phyloP scores from a whole-genome alignment of 1,140 invertebrate species.

The Pomacea maculata region DNA sequence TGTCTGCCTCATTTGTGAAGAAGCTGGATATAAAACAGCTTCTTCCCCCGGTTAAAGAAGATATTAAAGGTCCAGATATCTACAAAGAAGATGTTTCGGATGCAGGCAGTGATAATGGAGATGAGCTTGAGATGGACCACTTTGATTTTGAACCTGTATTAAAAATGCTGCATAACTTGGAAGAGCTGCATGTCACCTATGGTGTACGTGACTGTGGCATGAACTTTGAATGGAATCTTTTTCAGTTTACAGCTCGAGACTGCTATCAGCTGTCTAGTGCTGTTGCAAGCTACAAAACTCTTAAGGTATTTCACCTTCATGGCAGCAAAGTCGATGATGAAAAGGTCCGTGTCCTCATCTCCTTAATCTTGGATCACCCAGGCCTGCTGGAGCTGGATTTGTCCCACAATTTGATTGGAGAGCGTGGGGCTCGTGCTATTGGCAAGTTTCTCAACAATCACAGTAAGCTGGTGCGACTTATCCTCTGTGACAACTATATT shows the following conservation, averaged over 20 bases:
- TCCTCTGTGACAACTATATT: constrained; percentile 64
- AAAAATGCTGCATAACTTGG: constrained; percentile 55
- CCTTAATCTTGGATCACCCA: constrained; percentile 63
- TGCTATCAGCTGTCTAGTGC: constrained; percentile 63
- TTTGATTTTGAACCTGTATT: constrained; percentile 64
- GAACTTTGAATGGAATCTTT: constrained; percentile 68
- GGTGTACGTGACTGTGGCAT: constrained; percentile 66
- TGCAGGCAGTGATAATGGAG: constrained; percentile 59
- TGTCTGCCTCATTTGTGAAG: constrained; percentile 61
- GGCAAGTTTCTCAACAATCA: constrained; percentile 66
- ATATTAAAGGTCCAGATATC: constrained; percentile 60
- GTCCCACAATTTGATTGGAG: constrained; percentile 64
- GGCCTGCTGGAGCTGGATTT: constrained; percentile 60
- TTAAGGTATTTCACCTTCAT: constrained; percentile 59
- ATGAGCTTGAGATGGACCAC: constrained; percentile 64
- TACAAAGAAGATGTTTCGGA: constrained; percentile 62
- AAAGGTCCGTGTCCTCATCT: constrained; percentile 63
- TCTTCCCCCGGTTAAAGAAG: constrained; percentile 63
- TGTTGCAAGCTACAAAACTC: constrained; percentile 56
- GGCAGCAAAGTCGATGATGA: constrained; percentile 63
- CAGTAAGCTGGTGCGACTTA: constrained; percentile 57
- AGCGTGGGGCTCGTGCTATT: constrained; percentile 63
- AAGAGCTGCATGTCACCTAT: constrained; percentile 63
- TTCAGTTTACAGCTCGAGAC: constrained; percentile 65
- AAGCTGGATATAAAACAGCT: constrained; percentile 62